A percentile compares a stretch with the other conserved stretches of the same genome.
phyloP scores from a whole-genome alignment of 2,797 vertebrate genomes.

The Enteromius mattozi region DNA sequence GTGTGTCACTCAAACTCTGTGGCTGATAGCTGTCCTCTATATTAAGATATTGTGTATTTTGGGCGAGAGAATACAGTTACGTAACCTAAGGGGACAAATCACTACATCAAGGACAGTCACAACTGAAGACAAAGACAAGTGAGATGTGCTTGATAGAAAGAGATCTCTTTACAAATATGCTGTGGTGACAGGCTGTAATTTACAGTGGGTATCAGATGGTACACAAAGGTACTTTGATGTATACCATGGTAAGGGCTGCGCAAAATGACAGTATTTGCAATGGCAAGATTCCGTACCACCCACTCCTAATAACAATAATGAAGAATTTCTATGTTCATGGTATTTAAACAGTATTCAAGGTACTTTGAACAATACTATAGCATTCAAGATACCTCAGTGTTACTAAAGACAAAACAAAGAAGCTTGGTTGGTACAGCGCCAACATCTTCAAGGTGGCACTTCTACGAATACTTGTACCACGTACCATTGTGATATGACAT shows the following conservation, averaged over 20 bases:
- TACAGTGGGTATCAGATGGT: neutral
- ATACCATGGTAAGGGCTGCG: neutral
- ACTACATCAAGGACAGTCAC: neutral
- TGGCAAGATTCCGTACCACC: neutral
- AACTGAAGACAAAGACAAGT: neutral
- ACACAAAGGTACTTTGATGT: neutral
- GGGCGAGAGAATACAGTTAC: neutral
- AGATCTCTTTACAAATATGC: neutral
- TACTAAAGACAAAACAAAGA: neutral
- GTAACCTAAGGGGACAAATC: neutral
- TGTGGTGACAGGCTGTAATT: neutral
- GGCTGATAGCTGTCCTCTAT: conserved; percentile 2
- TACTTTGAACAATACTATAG: neutral
- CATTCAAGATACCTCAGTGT: neutral
- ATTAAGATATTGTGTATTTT: conserved; percentile 31
- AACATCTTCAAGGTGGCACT: neutral
- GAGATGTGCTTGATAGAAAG: neutral
- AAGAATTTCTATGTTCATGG: neutral
- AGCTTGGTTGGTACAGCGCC: neutral
- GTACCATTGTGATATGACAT: neutral
- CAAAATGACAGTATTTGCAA: neutral
- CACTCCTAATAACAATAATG: neutral
- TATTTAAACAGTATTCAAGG: neutral
- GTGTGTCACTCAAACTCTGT: conserved; percentile 23
- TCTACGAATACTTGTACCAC: neutral